Evolutionary conservation across 1,140 invertebrate species (phyloP).

Genomic region (Pseudomyrmex gracilis): DNA sequence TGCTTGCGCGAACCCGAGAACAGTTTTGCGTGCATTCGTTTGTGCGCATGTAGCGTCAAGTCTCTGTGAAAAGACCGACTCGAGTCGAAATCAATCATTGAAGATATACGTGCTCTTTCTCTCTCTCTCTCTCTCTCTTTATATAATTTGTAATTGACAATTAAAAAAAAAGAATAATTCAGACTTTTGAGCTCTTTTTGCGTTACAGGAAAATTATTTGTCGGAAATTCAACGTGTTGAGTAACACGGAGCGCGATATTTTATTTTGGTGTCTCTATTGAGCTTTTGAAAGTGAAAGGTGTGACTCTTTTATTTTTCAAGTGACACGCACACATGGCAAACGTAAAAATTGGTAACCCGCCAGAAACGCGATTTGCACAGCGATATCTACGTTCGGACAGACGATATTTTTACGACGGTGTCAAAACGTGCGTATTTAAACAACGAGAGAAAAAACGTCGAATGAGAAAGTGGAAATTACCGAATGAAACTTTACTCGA

Average conservation of each 20-base stretch:
- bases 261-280: no score
- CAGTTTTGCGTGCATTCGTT: background rate
- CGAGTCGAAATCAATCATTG: background rate
- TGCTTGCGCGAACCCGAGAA: background rate
- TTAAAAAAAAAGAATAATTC: background rate
- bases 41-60: background rate
- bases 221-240: no score
- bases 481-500: background rate
- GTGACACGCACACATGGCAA: background rate
- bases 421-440: background rate
- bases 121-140: no score
- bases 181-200: no score
- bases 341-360: constrained; percentile 21
- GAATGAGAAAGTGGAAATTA: background rate
- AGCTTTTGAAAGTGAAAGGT: no score
- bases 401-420: constrained; percentile 4
- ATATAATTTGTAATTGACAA: background rate
- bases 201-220: no score
- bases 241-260: no score
- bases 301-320: no score
- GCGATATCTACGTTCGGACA: background rate
- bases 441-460: background rate
- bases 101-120: background rate
- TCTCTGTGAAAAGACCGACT: background rate
- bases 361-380: constrained; percentile 20